Conservation (phyloP, 2,113 vertebrate genomes). For the Porphyrio hochstetteri region DNA sequence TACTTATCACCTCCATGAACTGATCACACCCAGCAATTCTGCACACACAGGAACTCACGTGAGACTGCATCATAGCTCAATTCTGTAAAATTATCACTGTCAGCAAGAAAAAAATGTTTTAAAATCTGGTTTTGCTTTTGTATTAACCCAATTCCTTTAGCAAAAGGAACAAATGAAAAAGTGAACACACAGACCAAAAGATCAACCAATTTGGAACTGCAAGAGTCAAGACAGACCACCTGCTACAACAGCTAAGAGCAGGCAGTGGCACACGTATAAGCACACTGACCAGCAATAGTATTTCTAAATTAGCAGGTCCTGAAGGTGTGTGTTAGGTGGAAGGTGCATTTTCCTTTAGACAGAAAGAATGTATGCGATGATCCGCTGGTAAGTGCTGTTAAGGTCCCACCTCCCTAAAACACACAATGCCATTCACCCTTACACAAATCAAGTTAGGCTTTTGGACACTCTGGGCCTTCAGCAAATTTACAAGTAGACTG, state of each 20-base stretch:
- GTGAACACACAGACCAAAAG: fast-evolving
- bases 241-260: not conserved
- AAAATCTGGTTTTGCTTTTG: not conserved
- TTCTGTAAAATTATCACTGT: not conserved
- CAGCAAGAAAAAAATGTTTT: not conserved
- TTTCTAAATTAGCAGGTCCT: not conserved
- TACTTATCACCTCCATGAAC: fast-evolving
- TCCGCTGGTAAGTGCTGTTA: not conserved
- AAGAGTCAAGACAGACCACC: not conserved
- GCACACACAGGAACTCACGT: not conserved
- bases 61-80: not conserved
- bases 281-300: too few relatives aligned
- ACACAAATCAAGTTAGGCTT: not conserved
- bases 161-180: not conserved
- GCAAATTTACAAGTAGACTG: not conserved
- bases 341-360: not conserved
- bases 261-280: not conserved
- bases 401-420: not conserved
- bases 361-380: fast-evolving
- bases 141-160: not conserved
- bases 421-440: not conserved
- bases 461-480: not conserved
- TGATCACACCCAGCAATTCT: not conserved
- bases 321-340: not conserved
- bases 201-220: not conserved